Base-by-base conservation (phyloP, 1,140 invertebrate species). In the Ceratitis capitata region DNA sequence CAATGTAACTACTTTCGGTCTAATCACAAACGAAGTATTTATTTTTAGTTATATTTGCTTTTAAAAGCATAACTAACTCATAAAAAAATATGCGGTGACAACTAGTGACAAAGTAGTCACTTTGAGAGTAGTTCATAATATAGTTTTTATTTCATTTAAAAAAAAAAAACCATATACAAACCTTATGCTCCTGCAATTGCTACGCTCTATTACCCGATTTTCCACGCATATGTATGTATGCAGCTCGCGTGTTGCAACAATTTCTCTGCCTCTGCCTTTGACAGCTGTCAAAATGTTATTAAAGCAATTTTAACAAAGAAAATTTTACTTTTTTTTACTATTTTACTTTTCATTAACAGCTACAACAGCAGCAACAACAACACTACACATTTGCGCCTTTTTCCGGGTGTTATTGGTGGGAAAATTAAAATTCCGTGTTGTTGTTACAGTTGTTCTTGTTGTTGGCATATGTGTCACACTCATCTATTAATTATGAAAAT, bases 401-500 rank as follows among this genome's bases (percentile, higher is more conserved):
- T n/a, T 16, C 12, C 61, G 16, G 16, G 14, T 69, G 35, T 6
- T 35, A 4, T 39, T 69, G 61, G n/a, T n/a, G n/a, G n/a, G n/a
- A 47, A 47, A 47, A 47, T 47, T 47, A 47, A 47, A 47, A 47
- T 6, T 47, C 51, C 5, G 1, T 58, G 56, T 83, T 32, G 53
- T 53, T 83, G 4, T 53, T 51, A 19, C 35, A 16, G n/a, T 35
- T 83, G 45, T 23, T 32, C 1, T 3, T 53, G 82, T 49, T 83
- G 42, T 83, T 83, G 82, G 10, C 9, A 45, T 5, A 39, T 53
- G 49, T 35, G 47, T 58, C 53, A 42, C 82, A 35, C 42, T n/a
- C n/a, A n/a, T n/a, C 12, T 83, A 32, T 83, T 83, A 83, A 51
- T 83, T 51, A 53, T 83, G 82, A 53, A 53, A 83, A 53, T 83